A percentile compares a stretch with the other conserved stretches of the same genome.
Evolutionary conservation across 2,797 vertebrate genomes (phyloP).

Genomic region (Pteronotus mesoamericanus): DNA sequence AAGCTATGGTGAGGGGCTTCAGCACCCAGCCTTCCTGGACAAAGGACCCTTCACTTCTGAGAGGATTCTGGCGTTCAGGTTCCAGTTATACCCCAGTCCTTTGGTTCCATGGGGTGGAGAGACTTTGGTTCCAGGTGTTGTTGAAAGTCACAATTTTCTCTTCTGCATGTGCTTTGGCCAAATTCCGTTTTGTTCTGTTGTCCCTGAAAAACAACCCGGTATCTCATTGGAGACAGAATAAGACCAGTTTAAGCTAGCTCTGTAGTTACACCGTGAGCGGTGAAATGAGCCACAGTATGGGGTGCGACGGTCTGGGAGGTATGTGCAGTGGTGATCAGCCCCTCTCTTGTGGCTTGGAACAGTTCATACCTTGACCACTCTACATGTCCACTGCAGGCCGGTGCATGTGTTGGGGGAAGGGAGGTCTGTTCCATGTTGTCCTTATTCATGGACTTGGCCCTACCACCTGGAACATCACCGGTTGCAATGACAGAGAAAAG

Average conservation of each 20-base stretch:
- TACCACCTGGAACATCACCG: background rate
- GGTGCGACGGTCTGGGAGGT: background rate
- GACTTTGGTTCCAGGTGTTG: no score
- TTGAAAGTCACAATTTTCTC: background rate
- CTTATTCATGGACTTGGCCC: background rate
- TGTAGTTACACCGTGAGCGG: background rate
- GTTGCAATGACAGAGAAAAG: background rate
- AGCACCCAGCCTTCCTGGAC: background rate
- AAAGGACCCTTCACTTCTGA: background rate
- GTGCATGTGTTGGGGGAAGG: background rate
- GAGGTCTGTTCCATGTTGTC: background rate
- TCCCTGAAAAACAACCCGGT: background rate
- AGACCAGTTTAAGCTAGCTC: background rate
- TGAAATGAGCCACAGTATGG: rapidly evolving
- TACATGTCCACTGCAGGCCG: background rate
- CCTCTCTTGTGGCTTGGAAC: background rate
- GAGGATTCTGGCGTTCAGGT: background rate
- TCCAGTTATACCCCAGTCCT: background rate
- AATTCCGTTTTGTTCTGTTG: background rate
- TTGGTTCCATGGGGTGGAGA: background rate
- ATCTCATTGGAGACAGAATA: background rate
- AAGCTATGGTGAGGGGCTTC: background rate
- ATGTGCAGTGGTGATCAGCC: rapidly evolving
- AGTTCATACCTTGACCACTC: background rate
- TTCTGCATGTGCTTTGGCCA: background rate